Evolutionary conservation across 2,888 invertebrate species (phyloP).

Genomic region (Tetragonula carbonaria): DNA sequence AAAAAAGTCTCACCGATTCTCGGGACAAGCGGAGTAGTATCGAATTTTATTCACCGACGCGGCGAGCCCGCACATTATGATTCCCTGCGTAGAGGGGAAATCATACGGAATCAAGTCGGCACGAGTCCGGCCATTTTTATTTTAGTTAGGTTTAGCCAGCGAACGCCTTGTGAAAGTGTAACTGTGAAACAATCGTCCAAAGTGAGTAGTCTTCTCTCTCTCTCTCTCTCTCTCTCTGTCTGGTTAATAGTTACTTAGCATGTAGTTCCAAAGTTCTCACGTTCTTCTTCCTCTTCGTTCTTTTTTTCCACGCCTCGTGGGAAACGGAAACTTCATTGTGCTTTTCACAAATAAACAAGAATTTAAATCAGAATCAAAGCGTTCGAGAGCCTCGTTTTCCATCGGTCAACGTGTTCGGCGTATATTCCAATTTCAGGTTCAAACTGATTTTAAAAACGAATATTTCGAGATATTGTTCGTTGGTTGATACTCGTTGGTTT

Average conservation of each 20-base stretch:
- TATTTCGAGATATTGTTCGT: no score
- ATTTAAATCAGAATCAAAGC: not conserved
- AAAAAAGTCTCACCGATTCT: conserved; percentile 25
- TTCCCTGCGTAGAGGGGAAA: not conserved
- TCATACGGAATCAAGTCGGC: no score
- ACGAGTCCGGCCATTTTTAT: not conserved
- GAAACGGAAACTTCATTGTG: not conserved
- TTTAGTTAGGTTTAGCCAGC: not conserved
- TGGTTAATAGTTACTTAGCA: not conserved
- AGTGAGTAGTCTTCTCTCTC: not conserved
- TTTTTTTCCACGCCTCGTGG: not conserved
- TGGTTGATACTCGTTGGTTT: not conserved
- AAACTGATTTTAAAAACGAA: not conserved
- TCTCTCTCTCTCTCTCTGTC: not conserved
- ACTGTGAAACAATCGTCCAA: conserved; percentile 1
- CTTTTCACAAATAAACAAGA: not conserved
- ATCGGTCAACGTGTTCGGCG: not conserved
- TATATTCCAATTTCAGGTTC: not conserved
- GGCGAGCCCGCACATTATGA: not conserved
- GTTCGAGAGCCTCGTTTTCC: not conserved
- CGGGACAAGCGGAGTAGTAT: not conserved
- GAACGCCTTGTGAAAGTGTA: conserved; percentile 22
- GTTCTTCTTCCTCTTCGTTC: not conserved
- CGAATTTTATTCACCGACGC: conserved; percentile 13
- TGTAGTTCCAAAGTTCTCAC: not conserved